A percentile compares a stretch with the other conserved stretches of the same genome.
These are phyloP conservation scores for Anarsia innoxiella DNA, from an alignment of 2,888 invertebrate species.

Conservation along the genomic window DNA sequence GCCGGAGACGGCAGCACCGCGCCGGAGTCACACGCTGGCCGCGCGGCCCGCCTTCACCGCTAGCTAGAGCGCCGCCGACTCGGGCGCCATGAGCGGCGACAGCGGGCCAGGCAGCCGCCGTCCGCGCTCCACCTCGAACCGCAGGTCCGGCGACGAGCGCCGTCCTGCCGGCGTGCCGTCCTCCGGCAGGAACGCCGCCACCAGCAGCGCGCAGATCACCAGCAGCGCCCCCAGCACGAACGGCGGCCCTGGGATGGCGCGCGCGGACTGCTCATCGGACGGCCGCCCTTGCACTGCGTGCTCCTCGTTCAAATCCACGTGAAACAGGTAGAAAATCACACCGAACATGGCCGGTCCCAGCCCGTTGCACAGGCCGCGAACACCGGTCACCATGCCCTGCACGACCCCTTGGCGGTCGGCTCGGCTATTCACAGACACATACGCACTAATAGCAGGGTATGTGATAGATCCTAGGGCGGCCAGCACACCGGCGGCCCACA, in stretches of 20 bases:
- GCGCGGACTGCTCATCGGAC: constrained; percentile 71
- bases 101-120: constrained; percentile 84
- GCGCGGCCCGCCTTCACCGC: constrained; percentile 55
- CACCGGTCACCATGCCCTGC: constrained; percentile 99
- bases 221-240: constrained; percentile 98
- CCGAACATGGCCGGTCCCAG: constrained; percentile 99
- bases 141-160: constrained; percentile 80
- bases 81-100: constrained; percentile 86
- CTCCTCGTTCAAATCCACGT: constrained; percentile 95
- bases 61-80: constrained; percentile 83
- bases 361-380: constrained; percentile 98
- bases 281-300: constrained; percentile 45
- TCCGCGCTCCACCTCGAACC: constrained; percentile 87
- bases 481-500: constrained; percentile 98
- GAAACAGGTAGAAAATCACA: constrained; percentile 98
- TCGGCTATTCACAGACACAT: constrained; percentile 97
- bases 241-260: constrained; percentile 97
- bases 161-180: constrained; percentile 61
- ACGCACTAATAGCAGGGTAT: constrained; percentile 99
- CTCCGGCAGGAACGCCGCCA: constrained; percentile 91
- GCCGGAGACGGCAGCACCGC: constrained; percentile 32
- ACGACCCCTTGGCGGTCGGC: constrained; percentile 98
- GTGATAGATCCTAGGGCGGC: constrained; percentile 97
- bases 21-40: constrained; percentile 59
- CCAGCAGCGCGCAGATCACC: constrained; percentile 95